Conservation (phyloP, 2,113 vertebrate genomes). For the Periophthalmodon schlosseri region DNA sequence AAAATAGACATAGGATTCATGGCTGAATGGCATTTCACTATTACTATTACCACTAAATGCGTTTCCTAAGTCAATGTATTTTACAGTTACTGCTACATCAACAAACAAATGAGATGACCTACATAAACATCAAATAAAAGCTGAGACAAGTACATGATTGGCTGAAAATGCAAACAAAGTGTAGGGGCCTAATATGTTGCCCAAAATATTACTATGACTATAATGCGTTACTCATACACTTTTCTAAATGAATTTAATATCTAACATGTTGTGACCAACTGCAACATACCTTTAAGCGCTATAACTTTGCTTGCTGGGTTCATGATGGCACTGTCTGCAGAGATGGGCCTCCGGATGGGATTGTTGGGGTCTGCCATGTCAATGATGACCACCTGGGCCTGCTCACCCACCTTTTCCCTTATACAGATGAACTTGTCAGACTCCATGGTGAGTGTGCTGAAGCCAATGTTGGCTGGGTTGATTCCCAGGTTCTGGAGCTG, state of each 20-base stretch:
- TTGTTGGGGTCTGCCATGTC: slow-evolving; percentile 98
- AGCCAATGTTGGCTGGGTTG: slow-evolving; percentile 98
- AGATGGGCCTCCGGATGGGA: slow-evolving; percentile 96
- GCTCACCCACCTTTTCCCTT: slow-evolving; percentile 97
- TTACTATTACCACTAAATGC: slow-evolving; percentile 10
- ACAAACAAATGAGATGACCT: slow-evolving; percentile 65
- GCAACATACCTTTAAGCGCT: slow-evolving; percentile 92
- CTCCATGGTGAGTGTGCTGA: slow-evolving; percentile 99
- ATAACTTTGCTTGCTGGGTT: slow-evolving; percentile 99
- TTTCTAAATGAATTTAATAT: slow-evolving; percentile 5
- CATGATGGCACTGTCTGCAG: slow-evolving; percentile 99
- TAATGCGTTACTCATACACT: slow-evolving; percentile 20
- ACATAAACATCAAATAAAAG: slow-evolving; percentile 70
- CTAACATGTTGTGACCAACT: slow-evolving; percentile 7
- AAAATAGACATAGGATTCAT: slow-evolving; percentile 85
- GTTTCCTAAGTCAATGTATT: slow-evolving; percentile 20
- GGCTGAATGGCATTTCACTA: slow-evolving; percentile 76
- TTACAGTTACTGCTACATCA: slow-evolving; percentile 32
- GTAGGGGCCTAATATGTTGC: slow-evolving; percentile 40
- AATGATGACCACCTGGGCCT: slow-evolving; percentile 98
- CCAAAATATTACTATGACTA: slow-evolving; percentile 29
- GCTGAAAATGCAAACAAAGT: slow-evolving; percentile 59
- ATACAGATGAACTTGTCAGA: slow-evolving; percentile 99
- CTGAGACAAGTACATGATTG: slow-evolving; percentile 57
- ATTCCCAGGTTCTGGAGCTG: slow-evolving; percentile 99